Evolutionary conservation across 2,888 invertebrate species (phyloP).

Genomic region (Stenodera caucasica): DNA sequence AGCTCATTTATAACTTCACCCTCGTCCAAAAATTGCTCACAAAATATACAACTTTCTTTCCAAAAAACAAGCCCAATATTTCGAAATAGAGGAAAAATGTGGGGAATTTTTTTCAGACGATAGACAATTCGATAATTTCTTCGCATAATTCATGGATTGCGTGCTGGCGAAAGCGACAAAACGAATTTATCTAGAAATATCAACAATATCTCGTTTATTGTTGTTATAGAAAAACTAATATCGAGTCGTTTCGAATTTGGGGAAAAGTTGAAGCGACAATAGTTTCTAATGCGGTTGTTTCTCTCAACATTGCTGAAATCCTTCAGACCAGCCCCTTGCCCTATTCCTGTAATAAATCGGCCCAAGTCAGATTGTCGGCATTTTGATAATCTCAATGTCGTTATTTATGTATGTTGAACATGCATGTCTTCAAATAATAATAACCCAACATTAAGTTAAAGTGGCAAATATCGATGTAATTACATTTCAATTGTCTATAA

Average conservation of each 20-base stretch:
- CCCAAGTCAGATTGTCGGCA: slow-evolving; percentile 3
- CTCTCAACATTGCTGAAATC: not conserved
- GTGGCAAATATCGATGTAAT: too few species aligned
- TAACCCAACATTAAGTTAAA: too few species aligned
- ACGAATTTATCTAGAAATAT: not conserved
- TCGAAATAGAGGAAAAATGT: not conserved
- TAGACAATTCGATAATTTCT: not conserved
- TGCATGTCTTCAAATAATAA: not conserved
- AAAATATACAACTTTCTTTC: not conserved
- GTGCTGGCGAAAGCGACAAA: not conserved
- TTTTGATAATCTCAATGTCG: slow-evolving; percentile 1
- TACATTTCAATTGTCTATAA: too few species aligned
- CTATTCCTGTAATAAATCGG: not conserved
- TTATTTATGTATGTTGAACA: slow-evolving; percentile 3
- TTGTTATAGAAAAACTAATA: not conserved
- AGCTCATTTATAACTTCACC: slow-evolving; percentile 29
- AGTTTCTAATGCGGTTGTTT: not conserved
- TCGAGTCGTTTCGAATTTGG: not conserved
- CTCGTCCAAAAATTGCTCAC: slow-evolving; percentile 15
- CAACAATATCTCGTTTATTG: not conserved
- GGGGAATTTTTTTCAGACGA: too few species aligned
- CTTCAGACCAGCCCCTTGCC: not conserved
- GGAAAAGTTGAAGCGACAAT: not conserved
- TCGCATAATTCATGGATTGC: not conserved
- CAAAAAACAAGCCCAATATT: too few species aligned